phyloP scores from a whole-genome alignment of 2,888 invertebrate species.

The Carcina quercana region DNA sequence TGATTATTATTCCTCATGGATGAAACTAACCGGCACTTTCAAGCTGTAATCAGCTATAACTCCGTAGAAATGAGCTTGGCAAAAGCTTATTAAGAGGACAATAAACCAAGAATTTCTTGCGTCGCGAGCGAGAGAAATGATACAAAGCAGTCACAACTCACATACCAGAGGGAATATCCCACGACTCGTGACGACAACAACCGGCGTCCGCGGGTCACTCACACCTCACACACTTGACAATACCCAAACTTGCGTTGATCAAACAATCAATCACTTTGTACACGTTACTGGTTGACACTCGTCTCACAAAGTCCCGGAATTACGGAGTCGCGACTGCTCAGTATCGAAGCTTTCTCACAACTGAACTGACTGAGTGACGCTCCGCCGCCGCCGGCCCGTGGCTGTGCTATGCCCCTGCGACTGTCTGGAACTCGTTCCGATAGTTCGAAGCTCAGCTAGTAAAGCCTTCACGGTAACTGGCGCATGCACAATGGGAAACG shows the following conservation, averaged over 20 bases:
- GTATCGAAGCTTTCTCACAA: constrained; percentile 30
- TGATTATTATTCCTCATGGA: no score
- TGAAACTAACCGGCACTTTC: no score
- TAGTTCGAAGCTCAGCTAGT: constrained; percentile 24
- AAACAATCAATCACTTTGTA: constrained; percentile 35
- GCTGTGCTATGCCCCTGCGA: constrained; percentile 1
- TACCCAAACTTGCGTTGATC: constrained; percentile 18
- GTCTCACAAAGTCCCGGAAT: constrained; percentile 19
- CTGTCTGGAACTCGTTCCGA: constrained; percentile 33
- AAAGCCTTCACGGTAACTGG: constrained; percentile 35
- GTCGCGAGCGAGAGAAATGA: constrained; percentile 27
- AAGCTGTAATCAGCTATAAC: neutral
- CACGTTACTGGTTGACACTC: constrained; percentile 28
- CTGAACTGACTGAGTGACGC: constrained; percentile 27
- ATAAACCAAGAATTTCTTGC: constrained; percentile 30
- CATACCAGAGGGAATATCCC: constrained; percentile 52
- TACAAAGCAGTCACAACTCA: constrained; percentile 33
- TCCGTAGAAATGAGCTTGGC: neutral
- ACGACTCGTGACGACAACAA: constrained; percentile 27
- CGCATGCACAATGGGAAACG: constrained; percentile 51
- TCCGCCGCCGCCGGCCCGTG: constrained; percentile 13
- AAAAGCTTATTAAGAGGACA: neutral
- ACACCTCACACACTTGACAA: constrained; percentile 27
- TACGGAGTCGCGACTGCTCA: constrained; percentile 18
- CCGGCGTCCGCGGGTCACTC: neutral